phyloP scores from a whole-genome alignment of 2,113 vertebrate genomes.

The Mormyrus lacerda region DNA sequence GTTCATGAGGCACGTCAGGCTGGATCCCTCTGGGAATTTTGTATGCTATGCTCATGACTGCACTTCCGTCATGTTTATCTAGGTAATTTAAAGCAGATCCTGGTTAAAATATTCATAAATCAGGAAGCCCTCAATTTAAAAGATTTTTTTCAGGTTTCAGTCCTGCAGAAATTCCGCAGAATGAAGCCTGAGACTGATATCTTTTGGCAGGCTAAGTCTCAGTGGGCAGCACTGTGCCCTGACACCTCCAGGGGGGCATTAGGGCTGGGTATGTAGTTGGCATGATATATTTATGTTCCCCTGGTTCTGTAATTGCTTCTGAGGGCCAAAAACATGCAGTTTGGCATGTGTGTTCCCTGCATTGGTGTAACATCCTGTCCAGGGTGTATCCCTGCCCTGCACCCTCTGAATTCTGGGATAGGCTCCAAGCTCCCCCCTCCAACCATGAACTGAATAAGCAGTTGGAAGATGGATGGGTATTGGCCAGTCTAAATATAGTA shows the following conservation, averaged over 20 bases:
- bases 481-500: conserved; percentile 6
- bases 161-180: not conserved
- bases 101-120: not conserved
- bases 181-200: not conserved
- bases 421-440: not conserved
- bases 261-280: not conserved
- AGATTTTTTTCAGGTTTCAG: not conserved
- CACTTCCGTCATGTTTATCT: not conserved
- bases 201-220: not conserved
- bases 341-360: not conserved
- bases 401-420: not conserved
- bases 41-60: not conserved
- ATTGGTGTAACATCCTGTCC: not conserved
- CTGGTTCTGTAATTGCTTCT: not conserved
- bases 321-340: not conserved
- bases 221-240: not conserved
- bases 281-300: not conserved
- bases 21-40: not conserved
- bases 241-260: not conserved
- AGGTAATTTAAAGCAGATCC: not conserved
- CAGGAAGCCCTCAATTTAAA: not conserved
- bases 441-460: not conserved
- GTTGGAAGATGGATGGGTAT: conserved; percentile 1
- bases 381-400: not conserved
- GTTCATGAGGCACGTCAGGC: not conserved